A percentile compares a stretch with the other conserved stretches of the same genome.
These are phyloP conservation scores for Anastrepha ludens DNA, from an alignment of 1,140 invertebrate species.

Conservation along the genomic window DNA sequence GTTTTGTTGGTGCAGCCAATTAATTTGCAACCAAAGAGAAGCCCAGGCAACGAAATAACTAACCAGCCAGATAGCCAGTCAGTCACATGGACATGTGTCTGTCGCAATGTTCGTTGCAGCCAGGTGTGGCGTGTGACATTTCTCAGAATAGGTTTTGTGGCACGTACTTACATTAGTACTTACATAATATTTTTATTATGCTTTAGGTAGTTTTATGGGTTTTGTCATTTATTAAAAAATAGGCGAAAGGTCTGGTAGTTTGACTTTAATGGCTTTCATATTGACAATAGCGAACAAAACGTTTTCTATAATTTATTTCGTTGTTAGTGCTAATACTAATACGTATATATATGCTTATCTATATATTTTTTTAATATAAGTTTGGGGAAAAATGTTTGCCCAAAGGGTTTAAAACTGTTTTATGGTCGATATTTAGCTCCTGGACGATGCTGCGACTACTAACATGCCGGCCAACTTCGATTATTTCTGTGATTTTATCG, in stretches of 20 bases:
- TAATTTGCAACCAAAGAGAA: constrained; percentile 36
- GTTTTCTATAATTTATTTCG: too few relatives aligned
- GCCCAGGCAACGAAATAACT: not conserved
- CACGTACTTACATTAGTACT: not conserved
- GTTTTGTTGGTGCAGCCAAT: constrained; percentile 43
- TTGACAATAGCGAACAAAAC: not conserved
- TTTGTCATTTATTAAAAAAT: not conserved
- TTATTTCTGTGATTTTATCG: too few relatives aligned
- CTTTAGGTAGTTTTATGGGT: not conserved
- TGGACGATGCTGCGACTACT: too few relatives aligned
- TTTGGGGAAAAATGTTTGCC: too few relatives aligned
- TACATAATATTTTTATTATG: not conserved
- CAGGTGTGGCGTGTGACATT: constrained; percentile 47
- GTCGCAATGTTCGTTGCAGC: not conserved
- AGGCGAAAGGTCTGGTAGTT: not conserved
- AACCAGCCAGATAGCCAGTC: not conserved
- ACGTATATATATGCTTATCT: too few relatives aligned
- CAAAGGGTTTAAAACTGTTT: too few relatives aligned
- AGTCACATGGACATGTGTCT: not conserved
- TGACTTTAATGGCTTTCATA: not conserved
- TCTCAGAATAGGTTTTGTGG: not conserved
- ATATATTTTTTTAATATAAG: too few relatives aligned
- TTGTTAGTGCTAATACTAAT: too few relatives aligned
- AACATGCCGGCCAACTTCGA: too few relatives aligned
- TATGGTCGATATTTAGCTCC: too few relatives aligned